phyloP scores from a whole-genome alignment of 2,113 vertebrate species.

The Cyprinodon variegatus region DNA sequence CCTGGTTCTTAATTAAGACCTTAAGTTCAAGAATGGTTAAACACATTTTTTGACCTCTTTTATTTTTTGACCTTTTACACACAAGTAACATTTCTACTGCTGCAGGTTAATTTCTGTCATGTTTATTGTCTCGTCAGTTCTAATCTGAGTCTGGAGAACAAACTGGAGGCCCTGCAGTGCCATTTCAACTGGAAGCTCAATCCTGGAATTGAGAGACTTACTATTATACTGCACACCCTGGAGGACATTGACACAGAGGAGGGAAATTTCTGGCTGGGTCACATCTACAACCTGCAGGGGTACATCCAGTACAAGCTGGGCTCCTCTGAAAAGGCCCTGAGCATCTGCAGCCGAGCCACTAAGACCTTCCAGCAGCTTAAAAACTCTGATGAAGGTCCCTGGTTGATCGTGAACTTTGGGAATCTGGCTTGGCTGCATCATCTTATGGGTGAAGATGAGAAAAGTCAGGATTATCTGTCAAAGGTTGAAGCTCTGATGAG shows the following conservation, averaged over 20 bases:
- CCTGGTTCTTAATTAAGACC: no score
- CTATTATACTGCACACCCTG: background rate
- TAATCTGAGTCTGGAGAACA: slow-evolving; percentile 19
- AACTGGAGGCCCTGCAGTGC: slow-evolving; percentile 51
- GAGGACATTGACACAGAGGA: slow-evolving; percentile 35
- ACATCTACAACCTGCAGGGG: slow-evolving; percentile 59
- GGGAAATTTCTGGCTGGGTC: slow-evolving; percentile 52
- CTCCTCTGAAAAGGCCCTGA: background rate
- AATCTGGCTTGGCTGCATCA: slow-evolving; percentile 67
- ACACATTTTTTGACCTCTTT: no score
- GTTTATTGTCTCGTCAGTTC: slow-evolving; percentile 21
- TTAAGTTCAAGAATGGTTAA: no score
- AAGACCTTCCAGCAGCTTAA: slow-evolving; percentile 36
- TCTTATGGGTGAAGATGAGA: slow-evolving; percentile 16
- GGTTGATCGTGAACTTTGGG: slow-evolving; percentile 59
- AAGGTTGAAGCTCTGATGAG: slow-evolving; percentile 38
- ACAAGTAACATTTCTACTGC: no score
- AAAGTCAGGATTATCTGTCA: slow-evolving; percentile 40
- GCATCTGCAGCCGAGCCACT: slow-evolving; percentile 29
- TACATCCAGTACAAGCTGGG: slow-evolving; percentile 35
- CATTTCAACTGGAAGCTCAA: slow-evolving; percentile 63
- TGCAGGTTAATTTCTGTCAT: no score
- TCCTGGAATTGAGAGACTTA: background rate
- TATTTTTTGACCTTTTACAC: no score
- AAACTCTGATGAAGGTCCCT: slow-evolving; percentile 53